A percentile compares a stretch with the other conserved stretches of the same genome.
Evolutionary conservation across 2,113 vertebrate species (phyloP).

Genomic region (Aspiorhynchus laticeps): DNA sequence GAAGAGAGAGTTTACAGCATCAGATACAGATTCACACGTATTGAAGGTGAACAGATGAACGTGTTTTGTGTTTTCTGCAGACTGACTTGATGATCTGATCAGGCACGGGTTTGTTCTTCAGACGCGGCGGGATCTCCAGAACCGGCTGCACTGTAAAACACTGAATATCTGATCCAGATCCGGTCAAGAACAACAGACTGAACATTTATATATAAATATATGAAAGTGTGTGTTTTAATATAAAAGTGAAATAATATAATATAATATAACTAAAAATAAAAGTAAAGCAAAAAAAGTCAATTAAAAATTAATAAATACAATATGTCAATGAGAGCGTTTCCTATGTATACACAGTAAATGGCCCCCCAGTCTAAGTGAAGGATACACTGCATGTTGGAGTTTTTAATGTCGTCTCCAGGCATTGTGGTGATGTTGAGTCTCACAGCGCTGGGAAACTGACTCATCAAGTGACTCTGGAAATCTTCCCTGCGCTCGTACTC

Average conservation of each 20-base stretch:
- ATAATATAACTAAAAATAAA: no score
- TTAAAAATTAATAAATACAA: no score
- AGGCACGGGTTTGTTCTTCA: slow-evolving; percentile 95
- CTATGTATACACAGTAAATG: no score
- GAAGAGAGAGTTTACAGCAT: not conserved
- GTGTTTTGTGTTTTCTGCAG: not conserved
- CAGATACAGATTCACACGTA: not conserved
- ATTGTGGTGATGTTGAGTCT: slow-evolving; percentile 92
- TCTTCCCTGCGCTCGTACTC: slow-evolving; percentile 97
- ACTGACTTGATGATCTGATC: slow-evolving; percentile 98
- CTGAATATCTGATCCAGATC: slow-evolving; percentile 85
- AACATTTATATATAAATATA: not conserved
- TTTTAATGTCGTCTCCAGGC: slow-evolving; percentile 85
- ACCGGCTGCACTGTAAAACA: slow-evolving; percentile 97
- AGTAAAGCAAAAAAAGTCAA: no score
- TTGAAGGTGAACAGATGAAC: not conserved
- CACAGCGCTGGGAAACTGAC: slow-evolving; percentile 90
- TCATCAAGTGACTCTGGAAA: slow-evolving; percentile 93
- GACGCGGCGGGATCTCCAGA: slow-evolving; percentile 88
- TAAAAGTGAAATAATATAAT: no score
- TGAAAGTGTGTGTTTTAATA: no score
- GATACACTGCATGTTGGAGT: slow-evolving; percentile 90
- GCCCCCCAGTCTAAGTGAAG: slow-evolving; percentile 64
- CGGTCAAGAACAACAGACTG: slow-evolving; percentile 75
- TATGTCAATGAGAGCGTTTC: no score